A percentile compares a stretch with the other conserved stretches of the same genome.
Conservation (phyloP, 2,888 invertebrate genomes). For the Cheilosia urbana region DNA sequence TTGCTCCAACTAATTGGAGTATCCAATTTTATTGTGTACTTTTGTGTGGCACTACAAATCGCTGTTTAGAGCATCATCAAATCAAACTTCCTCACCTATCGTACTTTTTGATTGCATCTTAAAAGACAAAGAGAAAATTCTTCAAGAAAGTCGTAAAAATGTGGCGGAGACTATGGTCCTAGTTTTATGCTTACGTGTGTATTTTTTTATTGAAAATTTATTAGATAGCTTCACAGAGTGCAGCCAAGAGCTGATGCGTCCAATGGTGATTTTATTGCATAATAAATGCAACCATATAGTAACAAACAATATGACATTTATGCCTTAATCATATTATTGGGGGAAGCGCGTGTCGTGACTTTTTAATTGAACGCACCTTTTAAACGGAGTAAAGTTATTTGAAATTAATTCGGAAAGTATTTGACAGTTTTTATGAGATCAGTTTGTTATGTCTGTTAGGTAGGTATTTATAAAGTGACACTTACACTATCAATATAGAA, state of each 20-base stretch:
- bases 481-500: not conserved
- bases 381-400: constrained; percentile 24
- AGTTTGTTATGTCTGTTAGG: not conserved
- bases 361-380: constrained; percentile 41
- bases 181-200: constrained; percentile 4
- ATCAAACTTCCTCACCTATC: constrained; percentile 38
- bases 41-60: constrained; percentile 47
- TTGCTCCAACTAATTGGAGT: constrained; percentile 42
- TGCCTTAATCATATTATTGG: constrained; percentile 14
- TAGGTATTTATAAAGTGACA: not conserved
- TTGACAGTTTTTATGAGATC: constrained; percentile 5
- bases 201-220: constrained; percentile 52
- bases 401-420: constrained; percentile 7
- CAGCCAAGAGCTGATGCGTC: constrained; percentile 56
- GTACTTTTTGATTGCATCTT: constrained; percentile 16
- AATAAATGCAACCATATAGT: constrained; percentile 62
- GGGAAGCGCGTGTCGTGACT: constrained; percentile 4
- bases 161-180: constrained; percentile 11
- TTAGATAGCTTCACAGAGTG: constrained; percentile 26
- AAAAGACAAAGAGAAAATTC: constrained; percentile 3
- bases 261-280: constrained; percentile 57
- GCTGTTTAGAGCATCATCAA: constrained; percentile 45
- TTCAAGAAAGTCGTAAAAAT: constrained; percentile 55
- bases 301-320: constrained; percentile 53
- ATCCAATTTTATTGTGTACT: constrained; percentile 35